Conservation (phyloP, 2,797 vertebrate species). For the Cossypha caffra region DNA sequence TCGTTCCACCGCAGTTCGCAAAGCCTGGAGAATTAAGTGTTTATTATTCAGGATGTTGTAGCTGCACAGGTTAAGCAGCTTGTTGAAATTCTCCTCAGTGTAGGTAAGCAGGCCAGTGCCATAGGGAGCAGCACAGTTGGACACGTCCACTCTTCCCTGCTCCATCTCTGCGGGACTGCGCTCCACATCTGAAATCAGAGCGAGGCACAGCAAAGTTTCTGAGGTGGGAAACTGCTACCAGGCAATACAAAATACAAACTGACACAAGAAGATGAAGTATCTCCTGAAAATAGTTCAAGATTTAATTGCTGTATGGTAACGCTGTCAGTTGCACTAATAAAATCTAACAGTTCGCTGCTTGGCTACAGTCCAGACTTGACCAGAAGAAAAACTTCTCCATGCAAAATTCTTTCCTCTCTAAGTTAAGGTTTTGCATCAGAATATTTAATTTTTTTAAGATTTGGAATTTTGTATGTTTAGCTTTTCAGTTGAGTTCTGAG, state of each 20-base stretch:
- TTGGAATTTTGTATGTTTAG: background rate
- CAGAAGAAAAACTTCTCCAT: background rate
- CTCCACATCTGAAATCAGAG: slow-evolving; percentile 29
- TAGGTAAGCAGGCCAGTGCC: slow-evolving; percentile 78
- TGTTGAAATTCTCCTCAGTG: slow-evolving; percentile 75
- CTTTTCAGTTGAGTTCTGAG: background rate
- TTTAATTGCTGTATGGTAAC: background rate
- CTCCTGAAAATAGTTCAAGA: background rate
- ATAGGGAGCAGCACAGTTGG: slow-evolving; percentile 71
- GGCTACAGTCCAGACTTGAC: background rate
- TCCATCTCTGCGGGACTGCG: slow-evolving; percentile 69
- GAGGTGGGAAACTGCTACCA: background rate
- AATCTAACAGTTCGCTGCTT: fast-evolving
- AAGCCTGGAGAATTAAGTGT: slow-evolving; percentile 68
- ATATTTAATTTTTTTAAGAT: background rate
- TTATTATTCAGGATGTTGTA: slow-evolving; percentile 84
- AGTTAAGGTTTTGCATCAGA: background rate
- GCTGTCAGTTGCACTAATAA: background rate
- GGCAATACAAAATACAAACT: background rate
- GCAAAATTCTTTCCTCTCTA: background rate
- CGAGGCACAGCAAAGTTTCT: background rate
- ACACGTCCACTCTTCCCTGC: slow-evolving; percentile 77
- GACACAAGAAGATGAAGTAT: background rate
- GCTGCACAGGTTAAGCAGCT: slow-evolving; percentile 73
- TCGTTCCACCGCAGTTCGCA: slow-evolving; percentile 69